Evolutionary conservation across 1,140 invertebrate genomes (phyloP).

Genomic region (Hesperophylax magnus): DNA sequence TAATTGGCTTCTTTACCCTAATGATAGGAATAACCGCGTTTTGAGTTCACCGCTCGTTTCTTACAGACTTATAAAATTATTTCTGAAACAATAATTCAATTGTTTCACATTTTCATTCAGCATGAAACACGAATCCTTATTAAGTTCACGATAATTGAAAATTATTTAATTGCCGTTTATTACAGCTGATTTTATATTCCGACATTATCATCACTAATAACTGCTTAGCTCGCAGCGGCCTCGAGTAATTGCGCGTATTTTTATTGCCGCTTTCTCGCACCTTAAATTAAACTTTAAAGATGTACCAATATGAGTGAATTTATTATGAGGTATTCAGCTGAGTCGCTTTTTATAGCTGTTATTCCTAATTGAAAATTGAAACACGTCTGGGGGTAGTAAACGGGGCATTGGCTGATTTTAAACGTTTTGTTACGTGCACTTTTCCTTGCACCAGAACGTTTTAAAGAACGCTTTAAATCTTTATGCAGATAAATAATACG

Average conservation of each 20-base stretch:
- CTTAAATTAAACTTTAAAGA: conserved; percentile 1
- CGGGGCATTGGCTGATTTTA: too few species aligned
- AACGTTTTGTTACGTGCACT: too few species aligned
- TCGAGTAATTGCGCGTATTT: not conserved
- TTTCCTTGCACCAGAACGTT: too few species aligned
- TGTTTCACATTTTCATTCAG: not conserved
- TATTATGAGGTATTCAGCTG: too few species aligned
- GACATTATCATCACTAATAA: conserved; percentile 21
- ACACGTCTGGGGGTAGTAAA: too few species aligned
- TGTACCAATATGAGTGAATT: not conserved
- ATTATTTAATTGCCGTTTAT: not conserved
- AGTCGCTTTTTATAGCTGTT: too few species aligned
- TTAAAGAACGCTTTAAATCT: too few species aligned
- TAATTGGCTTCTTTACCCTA: not conserved
- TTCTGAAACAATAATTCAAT: conserved; percentile 6
- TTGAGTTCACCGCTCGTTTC: not conserved
- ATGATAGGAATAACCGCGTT: not conserved
- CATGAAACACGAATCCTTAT: conserved; percentile 19
- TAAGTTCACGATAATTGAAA: conserved; percentile 28
- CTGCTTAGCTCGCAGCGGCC: not conserved
- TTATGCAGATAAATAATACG: too few species aligned
- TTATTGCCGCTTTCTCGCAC: not conserved
- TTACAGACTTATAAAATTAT: not conserved
- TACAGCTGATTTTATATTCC: not conserved
- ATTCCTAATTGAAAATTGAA: too few species aligned